These are phyloP conservation scores for Luscinia megarhynchos DNA, from an alignment of 2,797 vertebrate genomes.

Conservation along the genomic window DNA sequence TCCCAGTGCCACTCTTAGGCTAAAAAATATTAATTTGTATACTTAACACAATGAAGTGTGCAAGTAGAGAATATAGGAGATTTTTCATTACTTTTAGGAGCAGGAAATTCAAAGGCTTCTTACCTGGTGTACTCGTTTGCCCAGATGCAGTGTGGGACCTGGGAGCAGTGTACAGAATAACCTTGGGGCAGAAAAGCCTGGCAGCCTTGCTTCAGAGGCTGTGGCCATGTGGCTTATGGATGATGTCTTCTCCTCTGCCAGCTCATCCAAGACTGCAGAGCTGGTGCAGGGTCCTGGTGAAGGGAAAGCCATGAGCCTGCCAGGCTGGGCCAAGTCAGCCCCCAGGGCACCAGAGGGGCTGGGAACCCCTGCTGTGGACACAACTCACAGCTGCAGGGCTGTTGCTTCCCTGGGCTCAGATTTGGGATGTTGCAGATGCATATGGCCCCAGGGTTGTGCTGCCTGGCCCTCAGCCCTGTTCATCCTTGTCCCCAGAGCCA, in stretches of 20 bases:
- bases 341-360: neutral
- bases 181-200: neutral
- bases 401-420: neutral
- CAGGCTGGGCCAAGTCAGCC: neutral
- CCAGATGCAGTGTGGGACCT: neutral
- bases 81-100: neutral
- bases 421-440: fast-evolving
- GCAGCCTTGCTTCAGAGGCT: neutral
- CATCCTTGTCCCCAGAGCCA: neutral
- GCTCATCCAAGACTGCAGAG: fast-evolving
- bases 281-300: neutral
- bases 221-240: neutral
- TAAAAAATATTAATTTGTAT: neutral
- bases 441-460: fast-evolving
- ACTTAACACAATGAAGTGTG: neutral
- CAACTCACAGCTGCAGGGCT: fast-evolving
- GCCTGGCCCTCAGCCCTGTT: neutral
- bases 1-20: neutral
- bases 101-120: neutral
- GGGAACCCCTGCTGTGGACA: neutral
- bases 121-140: neutral
- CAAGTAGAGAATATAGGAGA: neutral
- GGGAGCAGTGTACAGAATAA: neutral
- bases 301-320: neutral
- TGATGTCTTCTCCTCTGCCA: neutral